phyloP scores from a whole-genome alignment of 2,888 invertebrate species.

The Uloborus plumipes region DNA sequence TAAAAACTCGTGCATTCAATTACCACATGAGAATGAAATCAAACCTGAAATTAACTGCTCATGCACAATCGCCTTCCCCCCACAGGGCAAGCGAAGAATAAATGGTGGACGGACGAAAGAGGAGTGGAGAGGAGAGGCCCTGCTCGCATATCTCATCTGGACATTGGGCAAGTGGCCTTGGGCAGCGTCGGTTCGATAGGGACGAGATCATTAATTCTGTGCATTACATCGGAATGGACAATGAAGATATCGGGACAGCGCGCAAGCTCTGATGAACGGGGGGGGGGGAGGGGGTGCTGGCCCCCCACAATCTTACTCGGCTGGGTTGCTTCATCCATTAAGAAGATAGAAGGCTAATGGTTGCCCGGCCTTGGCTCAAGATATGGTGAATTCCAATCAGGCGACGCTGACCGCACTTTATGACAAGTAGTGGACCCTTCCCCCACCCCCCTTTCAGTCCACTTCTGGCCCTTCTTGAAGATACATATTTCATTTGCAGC shows the following conservation, averaged over 20 bases:
- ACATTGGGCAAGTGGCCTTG: conserved; percentile 59
- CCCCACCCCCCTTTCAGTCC: conserved; percentile 6
- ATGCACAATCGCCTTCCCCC: conserved; percentile 8
- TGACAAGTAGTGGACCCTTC: conserved; percentile 35
- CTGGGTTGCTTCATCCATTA: conserved; percentile 55
- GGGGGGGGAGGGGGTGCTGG: not conserved
- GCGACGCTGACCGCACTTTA: conserved; percentile 55
- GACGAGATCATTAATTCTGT: conserved; percentile 62
- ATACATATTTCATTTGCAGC: conserved; percentile 34
- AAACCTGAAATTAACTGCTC: conserved; percentile 50
- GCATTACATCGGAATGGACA: conserved; percentile 65
- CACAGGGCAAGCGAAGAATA: conserved; percentile 38
- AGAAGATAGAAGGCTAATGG: conserved; percentile 63
- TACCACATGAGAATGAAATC: not conserved
- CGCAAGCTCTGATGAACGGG: conserved; percentile 16
- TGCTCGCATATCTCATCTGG: conserved; percentile 54
- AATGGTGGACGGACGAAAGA: conserved; percentile 22
- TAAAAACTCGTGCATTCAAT: too few relatives aligned
- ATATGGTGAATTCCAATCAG: conserved; percentile 64
- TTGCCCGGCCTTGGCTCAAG: conserved; percentile 30
- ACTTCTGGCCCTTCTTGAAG: conserved; percentile 2
- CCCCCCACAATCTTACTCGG: conserved; percentile 35
- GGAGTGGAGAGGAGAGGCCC: not conserved
- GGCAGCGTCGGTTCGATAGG: conserved; percentile 41
- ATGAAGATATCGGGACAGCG: conserved; percentile 56